phyloP scores from a whole-genome alignment of 2,797 vertebrate genomes.

The Mergus octosetaceus region DNA sequence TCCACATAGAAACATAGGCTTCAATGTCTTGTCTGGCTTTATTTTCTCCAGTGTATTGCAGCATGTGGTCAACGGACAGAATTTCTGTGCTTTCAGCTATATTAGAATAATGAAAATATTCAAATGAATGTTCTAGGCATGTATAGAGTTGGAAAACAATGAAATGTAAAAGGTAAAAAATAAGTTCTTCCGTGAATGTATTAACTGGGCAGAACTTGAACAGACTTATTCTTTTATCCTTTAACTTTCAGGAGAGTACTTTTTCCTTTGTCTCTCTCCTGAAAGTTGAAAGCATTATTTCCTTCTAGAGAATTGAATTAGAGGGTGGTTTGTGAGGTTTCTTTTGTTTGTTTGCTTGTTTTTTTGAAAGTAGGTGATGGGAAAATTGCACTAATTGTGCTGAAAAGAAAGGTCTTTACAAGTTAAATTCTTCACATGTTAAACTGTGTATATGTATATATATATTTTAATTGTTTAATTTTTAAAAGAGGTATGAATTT shows the following conservation, averaged over 20 bases:
- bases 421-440: background rate
- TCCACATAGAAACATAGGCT: background rate
- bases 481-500: background rate
- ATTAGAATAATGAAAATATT: background rate
- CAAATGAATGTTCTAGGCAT: background rate
- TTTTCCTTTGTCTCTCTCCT: background rate
- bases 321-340: background rate
- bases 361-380: background rate
- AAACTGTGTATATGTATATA: background rate
- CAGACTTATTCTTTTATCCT: background rate
- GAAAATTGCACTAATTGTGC: background rate
- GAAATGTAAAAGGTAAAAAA: background rate
- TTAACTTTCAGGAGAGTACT: background rate
- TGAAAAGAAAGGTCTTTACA: background rate
- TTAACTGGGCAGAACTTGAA: background rate
- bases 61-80: background rate
- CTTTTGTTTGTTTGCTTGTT: no score
- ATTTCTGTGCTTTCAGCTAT: background rate
- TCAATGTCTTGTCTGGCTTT: background rate
- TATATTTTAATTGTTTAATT: background rate
- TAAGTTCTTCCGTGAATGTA: background rate
- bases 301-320: background rate
- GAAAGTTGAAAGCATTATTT: background rate
- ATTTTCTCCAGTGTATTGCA: background rate
- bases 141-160: background rate